Base-by-base conservation (phyloP, 2,888 invertebrate genomes). In the Crematogaster levior region DNA sequence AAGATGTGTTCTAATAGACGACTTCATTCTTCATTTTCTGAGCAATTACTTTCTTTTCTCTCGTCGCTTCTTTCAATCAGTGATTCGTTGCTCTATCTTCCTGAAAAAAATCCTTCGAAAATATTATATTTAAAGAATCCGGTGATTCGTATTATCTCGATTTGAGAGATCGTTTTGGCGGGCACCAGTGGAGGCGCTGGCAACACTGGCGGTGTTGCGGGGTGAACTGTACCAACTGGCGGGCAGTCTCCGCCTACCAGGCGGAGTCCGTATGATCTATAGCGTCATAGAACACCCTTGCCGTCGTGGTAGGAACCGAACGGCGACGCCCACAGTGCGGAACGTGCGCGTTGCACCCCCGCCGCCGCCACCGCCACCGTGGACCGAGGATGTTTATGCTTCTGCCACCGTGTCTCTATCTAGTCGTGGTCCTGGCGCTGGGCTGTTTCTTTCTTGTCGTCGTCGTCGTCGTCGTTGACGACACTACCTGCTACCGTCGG, bases 231-330 rank as follows among this genome's bases (percentile, higher is more conserved):
- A 89, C 82, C 87, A 90, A 90, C 87, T 89, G 87, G 83, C 85
- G 84, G 84, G 84, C 81, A 85, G 87, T 84, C 84, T 85, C 90
- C 90, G 90, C 90, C 90, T 79, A 87, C 84, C 80, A 86, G 94
- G 94, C 93, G 94, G 94, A 92, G 94, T 89, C 86, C 90, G 88
- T 88, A 93, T 94, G 94, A 94, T 94, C 94, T 94, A 94, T 94
- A 94, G 94, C 94, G 93, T 94, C 94, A 91, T 94, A 94, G 93
- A 94, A 91, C 93, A 94, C 88, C 93, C 94, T 93, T 92, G 91
- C 92, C 89, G 84, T 79, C 60, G 70, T 85, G 89, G 88, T 89
- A 89, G 91, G 91, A 90, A 88, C 85, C 83, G 84, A 89, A 89
- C 89, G 92, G 91, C 90, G 91, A 93, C 94, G 94, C 94, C 94